Evolutionary conservation across 1,140 invertebrate species (phyloP).

Genomic region (Pteromalus puparum): DNA sequence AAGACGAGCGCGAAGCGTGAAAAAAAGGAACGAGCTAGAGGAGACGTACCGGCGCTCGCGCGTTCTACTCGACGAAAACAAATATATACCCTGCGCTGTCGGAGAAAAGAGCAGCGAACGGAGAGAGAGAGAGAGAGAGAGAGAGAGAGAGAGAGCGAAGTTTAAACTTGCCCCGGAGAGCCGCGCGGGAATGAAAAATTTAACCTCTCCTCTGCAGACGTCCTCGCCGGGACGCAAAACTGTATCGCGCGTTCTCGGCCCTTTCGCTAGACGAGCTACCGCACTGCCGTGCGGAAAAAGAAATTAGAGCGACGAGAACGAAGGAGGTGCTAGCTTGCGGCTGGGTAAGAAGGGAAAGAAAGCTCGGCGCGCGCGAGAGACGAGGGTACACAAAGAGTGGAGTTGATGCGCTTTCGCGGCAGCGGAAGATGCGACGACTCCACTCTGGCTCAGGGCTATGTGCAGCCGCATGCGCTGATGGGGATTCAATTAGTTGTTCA

Average conservation of each 20-base stretch:
- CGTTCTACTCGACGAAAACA: slow-evolving; percentile 11
- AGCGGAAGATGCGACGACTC: neutral
- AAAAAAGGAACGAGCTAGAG: slow-evolving; percentile 4
- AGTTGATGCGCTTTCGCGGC: neutral
- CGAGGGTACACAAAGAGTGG: neutral
- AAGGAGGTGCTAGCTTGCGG: neutral
- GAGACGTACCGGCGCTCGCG: neutral
- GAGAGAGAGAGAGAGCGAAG: neutral
- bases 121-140: too few relatives aligned
- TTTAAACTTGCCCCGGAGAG: slow-evolving; percentile 8
- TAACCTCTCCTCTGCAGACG: slow-evolving; percentile 6
- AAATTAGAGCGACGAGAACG: neutral
- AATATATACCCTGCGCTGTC: neutral
- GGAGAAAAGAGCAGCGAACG: slow-evolving; percentile 1
- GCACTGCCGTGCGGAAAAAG: neutral
- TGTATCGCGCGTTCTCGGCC: neutral
- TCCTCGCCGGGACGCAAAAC: neutral
- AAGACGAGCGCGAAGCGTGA: too few relatives aligned
- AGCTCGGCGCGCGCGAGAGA: neutral
- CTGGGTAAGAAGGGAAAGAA: neutral
- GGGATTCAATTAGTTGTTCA: slow-evolving; percentile 19
- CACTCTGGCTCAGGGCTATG: neutral
- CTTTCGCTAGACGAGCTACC: neutral
- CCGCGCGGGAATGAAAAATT: slow-evolving; percentile 29
- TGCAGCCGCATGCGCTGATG: neutral